Base-by-base conservation (phyloP, 2,797 vertebrate genomes). In the Podargus strigoides region DNA sequence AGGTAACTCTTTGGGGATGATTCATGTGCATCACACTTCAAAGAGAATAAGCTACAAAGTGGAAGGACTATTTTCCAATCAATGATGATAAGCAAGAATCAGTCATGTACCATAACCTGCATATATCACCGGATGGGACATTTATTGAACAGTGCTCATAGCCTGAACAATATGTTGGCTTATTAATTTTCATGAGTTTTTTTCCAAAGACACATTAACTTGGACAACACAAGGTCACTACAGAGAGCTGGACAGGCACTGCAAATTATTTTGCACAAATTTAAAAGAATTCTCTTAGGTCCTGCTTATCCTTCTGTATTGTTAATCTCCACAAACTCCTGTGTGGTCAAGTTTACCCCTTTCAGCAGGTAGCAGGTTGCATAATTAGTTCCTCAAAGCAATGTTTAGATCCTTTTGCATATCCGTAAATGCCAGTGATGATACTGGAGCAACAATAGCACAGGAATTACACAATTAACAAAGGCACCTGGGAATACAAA, bases 161-260 rank as follows among this genome's bases (percentile, higher is more conserved):
- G 83, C 55, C 77, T 78, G 42, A 58, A 47, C 63, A 78, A 50
- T 39, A 55, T 42, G 9, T 66, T 59, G 72, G n/a, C n/a, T 72
- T 89, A 50, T 82, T 85, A 68, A 93, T 91, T 92, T 91, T 86
- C 60, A 85, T 69, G 58, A 66, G 5, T 9, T 89, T 87, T 85
- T 66, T 90, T 26, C 58, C 55, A 59, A 32, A 70, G 68, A 7
- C 9, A 21, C 62, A 20, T 62, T 80, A 46, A 55, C 50, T 81
- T 81, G 69, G 73, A 23, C 32, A 75, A 9, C 84, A 53, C 90
- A 66, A 90, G 74, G 77, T 92, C 73, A 27, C 39, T 5, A 3
- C 18, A 63, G 36, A 36, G 55, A 62, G 60, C 28, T 52, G 52
- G 23, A 16, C 44, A 41, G 55, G 50, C 10, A 20, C 36, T 41